These are phyloP conservation scores for Palythoa grandiflora DNA, from an alignment of 92 coral and sea anemone genomes.

Conservation along the genomic window DNA sequence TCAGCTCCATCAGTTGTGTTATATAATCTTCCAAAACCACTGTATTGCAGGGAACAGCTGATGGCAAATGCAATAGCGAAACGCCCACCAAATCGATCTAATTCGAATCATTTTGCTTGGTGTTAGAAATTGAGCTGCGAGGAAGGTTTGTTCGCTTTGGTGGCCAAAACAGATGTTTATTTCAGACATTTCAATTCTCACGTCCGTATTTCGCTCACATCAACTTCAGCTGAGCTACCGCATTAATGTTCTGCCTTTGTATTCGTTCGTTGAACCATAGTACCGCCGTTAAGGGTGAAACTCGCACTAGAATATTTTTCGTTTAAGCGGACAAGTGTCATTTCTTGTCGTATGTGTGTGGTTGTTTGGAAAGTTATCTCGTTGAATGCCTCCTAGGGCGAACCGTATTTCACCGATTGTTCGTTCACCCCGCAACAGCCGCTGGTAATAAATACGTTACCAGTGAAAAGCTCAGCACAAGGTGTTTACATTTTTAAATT, in stretches of 20 bases:
- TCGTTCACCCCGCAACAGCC: slow-evolving; percentile 8
- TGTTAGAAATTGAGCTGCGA: neutral
- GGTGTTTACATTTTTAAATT: neutral
- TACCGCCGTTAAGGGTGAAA: neutral
- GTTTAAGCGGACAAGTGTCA: neutral
- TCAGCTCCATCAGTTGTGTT: slow-evolving; percentile 14
- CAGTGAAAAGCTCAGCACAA: neutral
- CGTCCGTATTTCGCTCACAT: neutral
- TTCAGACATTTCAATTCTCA: neutral
- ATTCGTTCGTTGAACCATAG: slow-evolving; percentile 8
- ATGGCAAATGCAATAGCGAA: neutral
- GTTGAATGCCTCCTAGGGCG: slow-evolving; percentile 1
- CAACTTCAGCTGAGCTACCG: slow-evolving; percentile 12
- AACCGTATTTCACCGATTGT: slow-evolving; percentile 14
- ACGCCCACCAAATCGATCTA: neutral
- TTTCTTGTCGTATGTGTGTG: neutral
- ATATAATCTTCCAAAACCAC: neutral
- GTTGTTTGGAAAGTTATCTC: neutral
- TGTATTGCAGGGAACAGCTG: neutral
- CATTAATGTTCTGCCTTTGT: neutral
- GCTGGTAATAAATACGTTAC: slow-evolving; percentile 5
- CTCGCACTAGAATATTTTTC: neutral
- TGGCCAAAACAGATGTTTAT: slow-evolving; percentile 21
- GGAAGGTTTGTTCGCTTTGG: neutral
- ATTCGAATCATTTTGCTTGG: neutral